These are phyloP conservation scores for Chloroclystis v-ata DNA, from an alignment of 2,888 invertebrate species.

Conservation along the genomic window DNA sequence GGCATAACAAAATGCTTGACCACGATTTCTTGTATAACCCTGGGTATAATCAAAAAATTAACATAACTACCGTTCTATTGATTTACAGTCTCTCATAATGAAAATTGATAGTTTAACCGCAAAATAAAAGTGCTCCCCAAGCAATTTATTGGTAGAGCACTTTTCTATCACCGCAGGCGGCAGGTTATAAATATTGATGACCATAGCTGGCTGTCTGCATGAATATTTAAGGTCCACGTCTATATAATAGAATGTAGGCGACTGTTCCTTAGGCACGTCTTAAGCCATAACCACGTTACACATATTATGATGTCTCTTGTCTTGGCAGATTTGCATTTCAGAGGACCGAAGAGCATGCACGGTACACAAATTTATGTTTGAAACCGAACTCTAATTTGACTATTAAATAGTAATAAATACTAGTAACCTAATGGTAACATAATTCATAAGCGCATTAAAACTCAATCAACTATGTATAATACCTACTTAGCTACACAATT, in stretches of 20 bases:
- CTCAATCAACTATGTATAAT: too few species aligned
- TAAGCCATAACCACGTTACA: slow-evolving; percentile 29
- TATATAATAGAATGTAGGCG: slow-evolving; percentile 45
- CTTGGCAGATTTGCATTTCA: slow-evolving; percentile 25
- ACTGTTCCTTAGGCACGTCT: slow-evolving; percentile 41
- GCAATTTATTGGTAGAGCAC: slow-evolving; percentile 42
- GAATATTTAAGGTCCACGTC: slow-evolving; percentile 57
- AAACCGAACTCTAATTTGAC: too few species aligned
- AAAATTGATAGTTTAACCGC: slow-evolving; percentile 27
- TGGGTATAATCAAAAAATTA: background rate
- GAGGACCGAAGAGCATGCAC: background rate
- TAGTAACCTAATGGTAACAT: too few species aligned
- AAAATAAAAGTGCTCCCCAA: slow-evolving; percentile 32
- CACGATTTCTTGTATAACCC: background rate
- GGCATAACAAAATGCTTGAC: background rate
- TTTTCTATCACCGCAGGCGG: slow-evolving; percentile 48
- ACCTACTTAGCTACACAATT: slow-evolving; percentile 1
- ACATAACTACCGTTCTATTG: slow-evolving; percentile 6
- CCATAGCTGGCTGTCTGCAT: slow-evolving; percentile 46
- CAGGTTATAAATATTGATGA: slow-evolving; percentile 63
- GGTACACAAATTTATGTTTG: too few species aligned
- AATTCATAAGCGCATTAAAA: too few species aligned
- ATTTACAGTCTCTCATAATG: slow-evolving; percentile 20
- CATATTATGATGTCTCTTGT: slow-evolving; percentile 25
- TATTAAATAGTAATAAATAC: too few species aligned